Conservation (phyloP, 64 coral and sea anemone genomes). For the Montipora efflorescens region DNA sequence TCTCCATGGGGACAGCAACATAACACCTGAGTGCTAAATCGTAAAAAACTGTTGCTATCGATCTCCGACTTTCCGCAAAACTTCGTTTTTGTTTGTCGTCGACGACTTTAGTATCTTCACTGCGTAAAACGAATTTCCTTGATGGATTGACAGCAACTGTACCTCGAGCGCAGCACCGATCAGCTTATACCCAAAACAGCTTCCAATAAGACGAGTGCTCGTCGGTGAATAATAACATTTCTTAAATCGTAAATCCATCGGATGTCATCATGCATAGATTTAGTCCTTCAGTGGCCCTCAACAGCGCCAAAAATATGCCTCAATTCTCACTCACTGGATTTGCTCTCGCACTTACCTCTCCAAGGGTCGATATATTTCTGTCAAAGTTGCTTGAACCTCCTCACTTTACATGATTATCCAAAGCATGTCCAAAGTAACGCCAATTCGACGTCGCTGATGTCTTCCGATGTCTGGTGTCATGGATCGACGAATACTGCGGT, state of each 20-base stretch:
- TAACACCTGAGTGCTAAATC: conserved; percentile 64
- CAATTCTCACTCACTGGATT: neutral
- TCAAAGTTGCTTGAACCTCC: neutral
- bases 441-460: conserved; percentile 33
- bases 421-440: conserved; percentile 18
- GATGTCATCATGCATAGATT: conserved; percentile 47
- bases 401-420: conserved; percentile 54
- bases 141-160: conserved; percentile 47
- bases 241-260: conserved; percentile 57
- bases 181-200: conserved; percentile 68
- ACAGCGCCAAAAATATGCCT: conserved; percentile 36
- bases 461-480: conserved; percentile 38
- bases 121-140: conserved; percentile 58
- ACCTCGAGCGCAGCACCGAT: conserved; percentile 55
- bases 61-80: neutral
- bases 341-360: neutral
- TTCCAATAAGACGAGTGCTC: conserved; percentile 26
- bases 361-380: conserved; percentile 20
- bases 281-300: conserved; percentile 36
- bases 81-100: conserved; percentile 15
- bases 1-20: conserved; percentile 73
- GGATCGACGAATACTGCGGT: neutral
- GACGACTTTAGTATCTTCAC: conserved; percentile 25
- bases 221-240: conserved; percentile 35
- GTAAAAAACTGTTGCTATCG: conserved; percentile 6